Conservation (phyloP, 2,888 invertebrate species). For the Hyalella azteca region DNA sequence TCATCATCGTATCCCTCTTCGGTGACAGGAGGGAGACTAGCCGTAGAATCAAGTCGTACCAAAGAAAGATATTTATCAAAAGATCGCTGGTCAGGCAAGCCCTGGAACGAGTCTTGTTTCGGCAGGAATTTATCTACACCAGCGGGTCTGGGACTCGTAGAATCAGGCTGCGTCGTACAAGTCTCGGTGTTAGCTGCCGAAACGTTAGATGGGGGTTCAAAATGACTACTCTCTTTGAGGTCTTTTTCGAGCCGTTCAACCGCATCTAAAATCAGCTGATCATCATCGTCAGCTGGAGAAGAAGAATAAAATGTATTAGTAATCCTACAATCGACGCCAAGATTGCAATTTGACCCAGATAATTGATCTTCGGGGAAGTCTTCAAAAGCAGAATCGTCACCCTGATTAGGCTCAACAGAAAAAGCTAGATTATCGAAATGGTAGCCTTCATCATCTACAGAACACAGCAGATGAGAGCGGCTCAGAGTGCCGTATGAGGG, state of each 20-base stretch:
- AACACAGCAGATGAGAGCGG: slow-evolving; percentile 46
- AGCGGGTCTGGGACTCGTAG: background rate
- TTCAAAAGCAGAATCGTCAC: slow-evolving; percentile 26
- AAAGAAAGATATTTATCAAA: slow-evolving; percentile 54
- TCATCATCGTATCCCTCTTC: no score
- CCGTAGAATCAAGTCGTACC: slow-evolving; percentile 52
- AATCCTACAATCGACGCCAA: no score
- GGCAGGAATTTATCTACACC: background rate
- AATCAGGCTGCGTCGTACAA: background rate
- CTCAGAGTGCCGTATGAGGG: slow-evolving; percentile 48
- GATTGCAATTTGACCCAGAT: background rate
- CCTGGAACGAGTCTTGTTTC: slow-evolving; percentile 55
- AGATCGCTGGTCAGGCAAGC: slow-evolving; percentile 49
- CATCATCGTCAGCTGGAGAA: background rate
- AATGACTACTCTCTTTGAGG: background rate
- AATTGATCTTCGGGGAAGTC: slow-evolving; percentile 20
- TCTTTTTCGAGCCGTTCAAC: slow-evolving; percentile 40
- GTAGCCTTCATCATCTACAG: slow-evolving; percentile 55
- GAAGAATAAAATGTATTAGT: no score
- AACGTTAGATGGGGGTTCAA: background rate
- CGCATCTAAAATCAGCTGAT: slow-evolving; percentile 28
- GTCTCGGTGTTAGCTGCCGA: no score
- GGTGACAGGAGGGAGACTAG: slow-evolving; percentile 39
- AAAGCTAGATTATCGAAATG: slow-evolving; percentile 51
- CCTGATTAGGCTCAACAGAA: background rate